Evolutionary conservation across 1,140 invertebrate genomes (phyloP), one percentile per base, ranked within the genome.

Genomic region (Hirudo medicinalis): DNA sequence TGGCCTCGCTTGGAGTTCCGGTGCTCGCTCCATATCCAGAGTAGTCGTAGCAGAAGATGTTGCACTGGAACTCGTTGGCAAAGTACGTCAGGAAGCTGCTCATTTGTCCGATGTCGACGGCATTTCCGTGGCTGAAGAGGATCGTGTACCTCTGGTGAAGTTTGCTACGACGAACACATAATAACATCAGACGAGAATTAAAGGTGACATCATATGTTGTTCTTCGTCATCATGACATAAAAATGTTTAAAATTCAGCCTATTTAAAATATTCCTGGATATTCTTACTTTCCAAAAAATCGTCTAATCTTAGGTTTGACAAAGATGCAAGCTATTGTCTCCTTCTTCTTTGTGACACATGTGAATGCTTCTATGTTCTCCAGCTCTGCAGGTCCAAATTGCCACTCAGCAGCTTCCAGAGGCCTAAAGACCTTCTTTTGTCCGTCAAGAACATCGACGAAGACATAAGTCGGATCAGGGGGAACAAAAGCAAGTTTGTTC

Each of bases 1-100:
- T 99, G 81, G 97, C 97, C 81, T 99, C 96, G 3, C 92, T 96
- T 0, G 96, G 92, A 80, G 94, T 96, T 11, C 96, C 96, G 69
- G 78, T 78, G 74, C 83, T 84, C 29, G 78, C 79, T 55, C 84
- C 84, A 77, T 85, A 85, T 25, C 69, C 69, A 3, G 69, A 43
- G n/a, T 70, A 99, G 84, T 99, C 96, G 83, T 97, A 99, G 80
- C 93, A 94, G 84, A 93, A 95, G 84, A 99, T 96, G 82, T 99
- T 99, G 84, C 95, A 98, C 57, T 71, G 25, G n/a, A 71, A 40
- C 22, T 60, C 25, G 29, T 63, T 54, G 36, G 54, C 54, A 71
- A 76, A 54, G 54, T 75, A 72, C 43, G 71, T 71, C 22, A 72
- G 70, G 53, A 66, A 71, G 17, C 54, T 60, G n/a, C 25, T 54